Evolutionary conservation across 2,797 vertebrate genomes (phyloP).

Genomic region (Dallia pectoralis): DNA sequence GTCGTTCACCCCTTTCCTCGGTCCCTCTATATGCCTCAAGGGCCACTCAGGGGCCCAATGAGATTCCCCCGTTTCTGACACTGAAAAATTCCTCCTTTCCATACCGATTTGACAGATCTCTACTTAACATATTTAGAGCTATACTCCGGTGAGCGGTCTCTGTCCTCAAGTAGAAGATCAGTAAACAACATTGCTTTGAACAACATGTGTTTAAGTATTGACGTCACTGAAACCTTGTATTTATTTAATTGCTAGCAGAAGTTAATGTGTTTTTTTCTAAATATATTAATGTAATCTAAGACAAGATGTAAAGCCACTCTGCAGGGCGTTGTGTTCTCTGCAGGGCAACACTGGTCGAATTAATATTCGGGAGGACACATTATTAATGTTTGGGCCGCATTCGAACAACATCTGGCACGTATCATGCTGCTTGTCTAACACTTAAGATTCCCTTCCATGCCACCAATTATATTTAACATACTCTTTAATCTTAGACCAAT

Average conservation of each 20-base stretch:
- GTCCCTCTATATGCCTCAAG: neutral
- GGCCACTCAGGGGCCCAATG: neutral
- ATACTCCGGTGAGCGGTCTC: too few species aligned
- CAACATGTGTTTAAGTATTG: too few species aligned
- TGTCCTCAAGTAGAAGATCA: too few species aligned
- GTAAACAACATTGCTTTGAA: too few species aligned
- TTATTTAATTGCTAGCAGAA: slow-evolving; percentile 54
- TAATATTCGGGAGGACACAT: slow-evolving; percentile 66
- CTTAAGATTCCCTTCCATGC: slow-evolving; percentile 71
- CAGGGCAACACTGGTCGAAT: slow-evolving; percentile 63
- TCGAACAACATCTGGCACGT: slow-evolving; percentile 75
- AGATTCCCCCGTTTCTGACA: neutral
- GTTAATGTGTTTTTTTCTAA: slow-evolving; percentile 31
- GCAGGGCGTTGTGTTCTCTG: slow-evolving; percentile 51
- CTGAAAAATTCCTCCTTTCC: too few species aligned
- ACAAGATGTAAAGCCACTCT: slow-evolving; percentile 52
- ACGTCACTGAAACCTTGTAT: slow-evolving; percentile 38
- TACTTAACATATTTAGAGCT: too few species aligned
- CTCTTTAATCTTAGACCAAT: slow-evolving; percentile 63
- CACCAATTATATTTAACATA: slow-evolving; percentile 78
- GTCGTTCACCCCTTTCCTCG: neutral
- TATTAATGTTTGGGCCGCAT: slow-evolving; percentile 74
- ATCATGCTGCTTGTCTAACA: slow-evolving; percentile 76
- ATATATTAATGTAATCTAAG: slow-evolving; percentile 41
- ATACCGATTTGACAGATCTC: too few species aligned